Percentiles rank a stretch among this genome's conserved stretches.
phyloP scores from a whole-genome alignment of 2,113 vertebrate species.

The Syngnathus scovelli region DNA sequence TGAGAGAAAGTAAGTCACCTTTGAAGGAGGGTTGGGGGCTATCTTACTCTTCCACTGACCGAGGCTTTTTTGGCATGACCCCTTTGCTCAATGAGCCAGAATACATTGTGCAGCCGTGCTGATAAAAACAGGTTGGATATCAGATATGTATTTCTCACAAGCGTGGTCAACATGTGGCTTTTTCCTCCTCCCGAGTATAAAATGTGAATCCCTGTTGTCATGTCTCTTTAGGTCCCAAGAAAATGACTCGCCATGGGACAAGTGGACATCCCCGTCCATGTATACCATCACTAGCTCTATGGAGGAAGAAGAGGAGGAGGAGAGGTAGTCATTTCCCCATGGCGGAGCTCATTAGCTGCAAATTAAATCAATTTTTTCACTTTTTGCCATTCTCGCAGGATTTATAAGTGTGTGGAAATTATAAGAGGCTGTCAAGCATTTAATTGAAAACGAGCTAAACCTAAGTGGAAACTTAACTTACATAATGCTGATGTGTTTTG shows the following conservation, averaged over 20 bases:
- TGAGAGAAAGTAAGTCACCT: conserved; percentile 66
- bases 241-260: conserved; percentile 62
- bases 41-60: conserved; percentile 33
- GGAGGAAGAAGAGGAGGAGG: conserved; percentile 20
- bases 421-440: conserved; percentile 38
- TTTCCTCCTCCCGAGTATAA: neutral
- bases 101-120: conserved; percentile 54
- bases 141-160: conserved; percentile 45
- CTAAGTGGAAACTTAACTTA: conserved; percentile 23
- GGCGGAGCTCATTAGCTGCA: conserved; percentile 28
- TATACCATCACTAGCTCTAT: conserved; percentile 12
- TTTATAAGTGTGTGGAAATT: conserved; percentile 35
- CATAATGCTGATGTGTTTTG: conserved; percentile 34
- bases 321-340: conserved; percentile 40
- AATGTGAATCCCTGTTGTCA: conserved; percentile 1
- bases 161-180: conserved; percentile 8
- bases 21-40: conserved; percentile 3
- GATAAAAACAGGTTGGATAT: conserved; percentile 56
- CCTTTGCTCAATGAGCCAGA: conserved; percentile 47
- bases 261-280: conserved; percentile 63
- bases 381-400: conserved; percentile 20
- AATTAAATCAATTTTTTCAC: conserved; percentile 26
- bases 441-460: conserved; percentile 44
- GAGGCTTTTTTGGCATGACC: conserved; percentile 31
- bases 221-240: conserved; percentile 53